These are phyloP conservation scores for Struthidea cinerea DNA, from an alignment of 2,113 vertebrate species.

Conservation along the genomic window DNA sequence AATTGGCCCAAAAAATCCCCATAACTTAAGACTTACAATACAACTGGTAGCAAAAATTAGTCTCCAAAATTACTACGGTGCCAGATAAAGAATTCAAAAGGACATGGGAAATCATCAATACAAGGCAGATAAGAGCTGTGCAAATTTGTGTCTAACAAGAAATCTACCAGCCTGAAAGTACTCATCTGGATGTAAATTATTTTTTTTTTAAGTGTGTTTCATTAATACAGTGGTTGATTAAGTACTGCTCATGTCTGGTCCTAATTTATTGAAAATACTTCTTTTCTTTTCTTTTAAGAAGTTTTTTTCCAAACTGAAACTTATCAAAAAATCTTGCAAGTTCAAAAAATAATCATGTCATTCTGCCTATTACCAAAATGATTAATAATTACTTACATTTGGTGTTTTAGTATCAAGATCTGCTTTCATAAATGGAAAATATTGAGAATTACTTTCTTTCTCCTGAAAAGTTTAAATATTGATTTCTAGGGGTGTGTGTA, in stretches of 20 bases:
- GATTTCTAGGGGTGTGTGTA: background rate
- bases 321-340: background rate
- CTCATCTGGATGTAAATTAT: background rate
- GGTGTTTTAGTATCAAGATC: background rate
- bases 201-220: background rate
- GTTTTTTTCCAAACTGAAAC: background rate
- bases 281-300: background rate
- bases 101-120: background rate
- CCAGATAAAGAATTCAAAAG: background rate
- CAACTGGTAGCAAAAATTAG: background rate
- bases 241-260: background rate
- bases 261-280: background rate
- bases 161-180: background rate
- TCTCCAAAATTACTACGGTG: background rate
- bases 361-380: background rate
- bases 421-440: background rate
- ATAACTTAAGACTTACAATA: background rate
- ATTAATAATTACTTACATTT: background rate
- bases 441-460: background rate
- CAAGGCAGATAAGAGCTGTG: background rate
- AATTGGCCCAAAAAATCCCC: background rate
- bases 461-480: background rate
- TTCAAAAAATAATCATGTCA: background rate
- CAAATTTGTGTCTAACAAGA: background rate
- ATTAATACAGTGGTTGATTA: background rate